Percentiles rank a stretch among this genome's conserved stretches.
phyloP scores from a whole-genome alignment of 2,797 vertebrate genomes.

The Urosaurus nigricauda region DNA sequence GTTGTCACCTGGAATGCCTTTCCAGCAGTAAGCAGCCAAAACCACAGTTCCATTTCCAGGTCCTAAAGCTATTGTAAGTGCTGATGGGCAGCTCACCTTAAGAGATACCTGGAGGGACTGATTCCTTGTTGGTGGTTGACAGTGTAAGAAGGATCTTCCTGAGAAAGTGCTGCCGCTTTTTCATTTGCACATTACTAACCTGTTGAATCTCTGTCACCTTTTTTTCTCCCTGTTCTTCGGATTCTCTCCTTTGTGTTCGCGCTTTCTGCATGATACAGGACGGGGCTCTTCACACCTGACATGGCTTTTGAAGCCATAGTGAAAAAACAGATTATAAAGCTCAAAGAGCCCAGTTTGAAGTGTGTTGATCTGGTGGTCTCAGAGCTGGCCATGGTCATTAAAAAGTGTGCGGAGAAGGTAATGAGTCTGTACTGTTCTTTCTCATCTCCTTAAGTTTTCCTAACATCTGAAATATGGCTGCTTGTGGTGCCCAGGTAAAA shows the following conservation, averaged over 20 bases:
- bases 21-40: background rate
- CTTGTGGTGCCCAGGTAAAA: conserved; percentile 42
- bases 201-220: conserved; percentile 59
- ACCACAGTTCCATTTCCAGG: too few species aligned
- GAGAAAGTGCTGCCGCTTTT: conserved; percentile 60
- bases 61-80: background rate
- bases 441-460: conserved; percentile 27
- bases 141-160: conserved; percentile 63
- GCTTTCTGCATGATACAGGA: conserved; percentile 81
- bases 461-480: conserved; percentile 50
- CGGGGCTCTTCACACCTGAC: conserved; percentile 93
- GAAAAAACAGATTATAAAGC: conserved; percentile 95
- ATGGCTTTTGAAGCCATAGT: conserved; percentile 93
- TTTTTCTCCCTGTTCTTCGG: conserved; percentile 57
- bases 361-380: conserved; percentile 93
- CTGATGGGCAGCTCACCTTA: background rate
- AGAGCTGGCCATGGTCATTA: conserved; percentile 89
- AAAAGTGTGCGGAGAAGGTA: conserved; percentile 93
- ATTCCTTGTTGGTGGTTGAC: background rate
- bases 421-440: conserved; percentile 60
- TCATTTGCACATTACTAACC: conserved; percentile 64
- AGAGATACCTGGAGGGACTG: background rate
- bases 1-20: background rate
- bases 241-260: conserved; percentile 61
- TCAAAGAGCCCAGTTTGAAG: conserved; percentile 93